phyloP scores from a whole-genome alignment of 2,797 vertebrate genomes.

The Spinibarbus caldwelli region DNA sequence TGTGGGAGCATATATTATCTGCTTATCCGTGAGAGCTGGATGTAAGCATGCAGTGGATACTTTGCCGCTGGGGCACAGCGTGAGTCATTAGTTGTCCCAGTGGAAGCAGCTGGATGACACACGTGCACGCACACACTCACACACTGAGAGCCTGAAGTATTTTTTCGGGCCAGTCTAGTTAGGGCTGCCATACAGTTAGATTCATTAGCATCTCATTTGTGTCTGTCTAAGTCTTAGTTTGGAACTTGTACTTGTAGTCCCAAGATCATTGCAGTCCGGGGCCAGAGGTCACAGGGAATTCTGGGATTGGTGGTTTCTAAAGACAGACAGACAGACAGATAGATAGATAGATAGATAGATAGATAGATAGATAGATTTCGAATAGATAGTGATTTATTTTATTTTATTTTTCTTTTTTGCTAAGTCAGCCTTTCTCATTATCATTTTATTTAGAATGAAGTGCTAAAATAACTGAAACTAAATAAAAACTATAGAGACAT shows the following conservation, averaged over 20 bases:
- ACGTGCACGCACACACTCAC: neutral
- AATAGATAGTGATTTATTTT: too few species aligned
- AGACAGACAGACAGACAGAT: neutral
- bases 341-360: too few species aligned
- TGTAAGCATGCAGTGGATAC: conserved; percentile 1
- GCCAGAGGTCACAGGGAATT: neutral
- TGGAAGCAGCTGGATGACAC: conserved; percentile 41
- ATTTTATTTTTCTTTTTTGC: too few species aligned
- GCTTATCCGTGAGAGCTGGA: neutral
- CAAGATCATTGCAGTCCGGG: neutral
- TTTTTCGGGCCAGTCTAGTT: conserved; percentile 23
- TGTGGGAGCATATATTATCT: conserved; percentile 29
- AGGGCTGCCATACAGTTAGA: conserved; percentile 15
- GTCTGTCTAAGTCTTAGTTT: conserved; percentile 19
- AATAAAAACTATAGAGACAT: too few species aligned
- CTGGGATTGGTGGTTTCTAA: conserved; percentile 11
- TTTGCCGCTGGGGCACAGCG: conserved; percentile 20
- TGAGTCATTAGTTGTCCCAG: conserved; percentile 41
- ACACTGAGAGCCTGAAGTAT: neutral
- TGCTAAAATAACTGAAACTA: too few species aligned
- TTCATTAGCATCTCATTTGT: conserved; percentile 45
- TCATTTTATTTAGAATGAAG: too few species aligned
- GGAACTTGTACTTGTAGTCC: neutral
- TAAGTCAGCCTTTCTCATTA: too few species aligned
- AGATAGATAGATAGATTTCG: too few species aligned